Evolutionary conservation across 2,888 invertebrate genomes (phyloP), one percentile per base, ranked within the genome.

Genomic region (Fragum fragum): DNA sequence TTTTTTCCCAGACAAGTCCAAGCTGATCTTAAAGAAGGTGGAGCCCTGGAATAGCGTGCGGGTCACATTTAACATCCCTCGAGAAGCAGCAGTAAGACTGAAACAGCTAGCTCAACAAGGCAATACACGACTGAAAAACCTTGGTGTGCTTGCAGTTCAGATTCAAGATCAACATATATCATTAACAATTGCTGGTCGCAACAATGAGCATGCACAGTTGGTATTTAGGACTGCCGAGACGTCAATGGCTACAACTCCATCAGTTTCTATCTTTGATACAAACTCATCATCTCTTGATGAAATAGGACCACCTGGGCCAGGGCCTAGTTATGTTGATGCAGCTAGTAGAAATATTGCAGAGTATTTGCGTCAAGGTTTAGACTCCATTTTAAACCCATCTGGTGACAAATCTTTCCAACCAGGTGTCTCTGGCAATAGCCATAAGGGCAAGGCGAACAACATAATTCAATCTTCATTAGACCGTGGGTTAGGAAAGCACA

Each of bases 21-120:
- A 95, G 92, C 95, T 97, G 92, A 95, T 96, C 94, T 96, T 97
- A 90, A 96, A 96, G 93, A 97, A 97, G 95, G 96, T 98, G 96
- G 99, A 99, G 96, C 99, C 99, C 96, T 99, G 98, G 98, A 98
- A 98, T 96, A 98, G 98, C 92, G 99, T 99, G 92, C 97, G 98
- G 95, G 98, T 99, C 95, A 99, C 98, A 95, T 97, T 99, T 96
- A 98, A 98, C 94, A 98, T 99, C 96, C 98, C 99, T 93, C 97
- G 97, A 95, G 98, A 98, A 95, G 99, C 99, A 94, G 99, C 99
- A 94, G 96, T 97, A 92, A 97, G 98, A 90, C 96, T 99, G 93
- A 96, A 98, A 91, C 97, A 97, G 95, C 96, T 99, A 94, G 99
- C 99, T 88, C 97, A 97, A 93, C 97, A 98, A 95, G 98, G 98